Evolutionary conservation across 2,888 invertebrate species (phyloP).

Genomic region (Heteromurus nitidus): DNA sequence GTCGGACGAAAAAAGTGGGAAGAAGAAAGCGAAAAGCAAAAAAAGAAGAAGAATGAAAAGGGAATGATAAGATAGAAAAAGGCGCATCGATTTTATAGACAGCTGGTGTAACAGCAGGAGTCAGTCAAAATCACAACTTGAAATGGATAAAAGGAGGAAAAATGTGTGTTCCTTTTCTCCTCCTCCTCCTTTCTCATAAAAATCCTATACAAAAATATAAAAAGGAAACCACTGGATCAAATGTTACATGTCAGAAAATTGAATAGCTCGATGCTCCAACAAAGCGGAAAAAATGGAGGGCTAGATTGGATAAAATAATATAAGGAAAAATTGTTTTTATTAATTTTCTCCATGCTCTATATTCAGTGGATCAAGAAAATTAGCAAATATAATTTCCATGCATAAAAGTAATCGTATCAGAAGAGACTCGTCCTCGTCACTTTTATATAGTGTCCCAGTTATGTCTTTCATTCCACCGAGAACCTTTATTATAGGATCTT

Average conservation of each 20-base stretch:
- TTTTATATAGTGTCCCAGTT: background rate
- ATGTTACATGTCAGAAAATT: conserved; percentile 9
- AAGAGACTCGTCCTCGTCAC: background rate
- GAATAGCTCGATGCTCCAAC: too few species aligned
- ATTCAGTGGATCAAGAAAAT: too few species aligned
- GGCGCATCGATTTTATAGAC: conserved; percentile 41
- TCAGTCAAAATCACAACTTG: conserved; percentile 36
- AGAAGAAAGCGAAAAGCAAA: background rate
- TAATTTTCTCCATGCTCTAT: too few species aligned
- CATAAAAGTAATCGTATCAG: background rate
- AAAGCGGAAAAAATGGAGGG: too few species aligned
- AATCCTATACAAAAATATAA: background rate
- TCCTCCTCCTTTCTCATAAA: background rate
- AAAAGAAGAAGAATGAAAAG: background rate
- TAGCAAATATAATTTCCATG: background rate
- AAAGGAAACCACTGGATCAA: background rate
- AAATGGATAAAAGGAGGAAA: background rate
- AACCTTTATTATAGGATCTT: too few species aligned
- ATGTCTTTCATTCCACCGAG: too few species aligned
- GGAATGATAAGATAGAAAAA: conserved; percentile 31
- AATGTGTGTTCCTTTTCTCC: background rate
- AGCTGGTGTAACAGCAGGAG: conserved; percentile 35
- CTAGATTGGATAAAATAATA: too few species aligned
- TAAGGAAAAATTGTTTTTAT: too few species aligned
- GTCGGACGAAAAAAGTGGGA: background rate